A percentile compares a stretch with the other conserved stretches of the same genome.
Evolutionary conservation across 2,888 invertebrate species (phyloP).

Genomic region (Lasiommata megera): DNA sequence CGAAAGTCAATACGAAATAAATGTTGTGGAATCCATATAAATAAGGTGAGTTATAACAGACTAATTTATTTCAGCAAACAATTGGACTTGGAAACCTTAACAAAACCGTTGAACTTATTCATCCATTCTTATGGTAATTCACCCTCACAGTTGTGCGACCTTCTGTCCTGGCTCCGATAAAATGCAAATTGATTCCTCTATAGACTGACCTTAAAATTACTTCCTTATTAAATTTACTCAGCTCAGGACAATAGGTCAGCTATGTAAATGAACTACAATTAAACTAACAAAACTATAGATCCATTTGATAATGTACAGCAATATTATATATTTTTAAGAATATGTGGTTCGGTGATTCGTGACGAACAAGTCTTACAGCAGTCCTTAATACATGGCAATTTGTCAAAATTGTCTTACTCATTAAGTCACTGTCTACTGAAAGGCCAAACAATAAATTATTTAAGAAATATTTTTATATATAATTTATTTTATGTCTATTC

Average conservation of each 20-base stretch:
- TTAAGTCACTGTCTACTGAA: too few relatives aligned
- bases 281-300: background rate
- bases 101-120: slow-evolving; percentile 64
- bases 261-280: slow-evolving; percentile 1
- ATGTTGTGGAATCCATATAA: background rate
- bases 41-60: background rate
- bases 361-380: too few relatives aligned
- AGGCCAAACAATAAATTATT: too few relatives aligned
- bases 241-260: slow-evolving; percentile 6
- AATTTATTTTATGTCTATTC: too few relatives aligned
- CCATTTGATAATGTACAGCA: too few relatives aligned
- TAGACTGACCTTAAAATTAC: slow-evolving; percentile 70
- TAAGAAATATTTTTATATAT: too few relatives aligned
- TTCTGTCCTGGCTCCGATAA: slow-evolving; percentile 77
- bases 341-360: too few relatives aligned
- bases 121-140: slow-evolving; percentile 75
- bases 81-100: slow-evolving; percentile 25
- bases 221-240: slow-evolving; percentile 56
- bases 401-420: too few relatives aligned
- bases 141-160: slow-evolving; percentile 70
- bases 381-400: too few relatives aligned
- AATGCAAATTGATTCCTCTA: slow-evolving; percentile 72
- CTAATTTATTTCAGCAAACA: slow-evolving; percentile 22
- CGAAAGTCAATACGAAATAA: background rate
- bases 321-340: too few relatives aligned